Evolutionary conservation across 2,113 vertebrate species (phyloP).

Genomic region (Stictonetta naevosa): DNA sequence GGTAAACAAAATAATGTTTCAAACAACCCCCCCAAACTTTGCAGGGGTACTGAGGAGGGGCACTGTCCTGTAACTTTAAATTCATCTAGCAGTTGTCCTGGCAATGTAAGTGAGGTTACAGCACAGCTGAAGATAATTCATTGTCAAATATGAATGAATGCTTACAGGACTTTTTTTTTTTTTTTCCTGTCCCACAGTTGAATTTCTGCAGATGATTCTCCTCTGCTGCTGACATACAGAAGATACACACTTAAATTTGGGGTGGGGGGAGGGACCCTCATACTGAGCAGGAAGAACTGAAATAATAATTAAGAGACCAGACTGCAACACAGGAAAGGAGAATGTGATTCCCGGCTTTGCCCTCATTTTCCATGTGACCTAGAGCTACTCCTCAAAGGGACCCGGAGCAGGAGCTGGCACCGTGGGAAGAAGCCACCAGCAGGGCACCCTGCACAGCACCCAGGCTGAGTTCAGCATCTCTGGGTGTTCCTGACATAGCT

Average conservation of each 20-base stretch:
- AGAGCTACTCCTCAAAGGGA: not conserved
- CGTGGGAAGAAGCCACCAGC: slow-evolving; percentile 13
- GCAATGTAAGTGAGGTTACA: not conserved
- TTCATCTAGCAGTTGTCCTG: not conserved
- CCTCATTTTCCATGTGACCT: not conserved
- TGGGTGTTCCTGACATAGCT: not conserved
- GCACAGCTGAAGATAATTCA: slow-evolving; percentile 13
- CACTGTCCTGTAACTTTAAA: not conserved
- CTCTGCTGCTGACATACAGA: not conserved
- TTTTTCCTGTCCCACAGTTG: not conserved
- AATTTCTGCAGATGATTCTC: slow-evolving; percentile 16
- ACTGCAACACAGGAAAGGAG: not conserved
- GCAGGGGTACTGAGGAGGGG: not conserved
- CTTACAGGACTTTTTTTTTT: not conserved
- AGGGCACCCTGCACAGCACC: not conserved
- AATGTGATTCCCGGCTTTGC: not conserved
- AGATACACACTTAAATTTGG: not conserved
- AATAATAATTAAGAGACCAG: not conserved
- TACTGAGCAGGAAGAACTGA: slow-evolving; percentile 7
- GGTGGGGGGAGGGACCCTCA: not conserved
- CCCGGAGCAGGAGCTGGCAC: not conserved
- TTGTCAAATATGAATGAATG: slow-evolving; percentile 4
- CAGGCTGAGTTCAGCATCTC: slow-evolving; percentile 14
- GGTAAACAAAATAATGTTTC: not conserved
- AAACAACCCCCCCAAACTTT: not conserved